phyloP scores from a whole-genome alignment of 1,140 invertebrate species.

The Brachystomella parvula region DNA sequence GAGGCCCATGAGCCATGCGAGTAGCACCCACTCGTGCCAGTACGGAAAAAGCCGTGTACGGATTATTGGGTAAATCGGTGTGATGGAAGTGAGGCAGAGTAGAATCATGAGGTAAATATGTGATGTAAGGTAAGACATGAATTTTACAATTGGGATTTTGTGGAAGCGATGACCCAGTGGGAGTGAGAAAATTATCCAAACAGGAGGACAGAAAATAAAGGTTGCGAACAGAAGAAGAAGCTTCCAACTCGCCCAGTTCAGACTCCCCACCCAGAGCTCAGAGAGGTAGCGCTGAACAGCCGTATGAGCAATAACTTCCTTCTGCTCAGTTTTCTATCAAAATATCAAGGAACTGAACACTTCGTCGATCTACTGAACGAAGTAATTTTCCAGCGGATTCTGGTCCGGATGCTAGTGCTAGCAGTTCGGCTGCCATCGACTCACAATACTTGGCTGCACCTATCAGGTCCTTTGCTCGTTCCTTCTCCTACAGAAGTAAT shows the following conservation, averaged over 20 bases:
- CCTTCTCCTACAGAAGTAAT: slow-evolving; percentile 67
- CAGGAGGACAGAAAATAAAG: slow-evolving; percentile 85
- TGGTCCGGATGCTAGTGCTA: slow-evolving; percentile 84
- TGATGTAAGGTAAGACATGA: slow-evolving; percentile 97
- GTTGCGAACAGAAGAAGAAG: slow-evolving; percentile 82
- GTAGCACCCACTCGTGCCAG: slow-evolving; percentile 92
- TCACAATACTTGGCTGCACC: slow-evolving; percentile 84
- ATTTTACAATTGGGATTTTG: slow-evolving; percentile 94
- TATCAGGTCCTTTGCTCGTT: slow-evolving; percentile 89
- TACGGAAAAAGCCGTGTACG: slow-evolving; percentile 46
- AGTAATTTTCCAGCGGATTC: slow-evolving; percentile 86
- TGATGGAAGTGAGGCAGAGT: slow-evolving; percentile 81
- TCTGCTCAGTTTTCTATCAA: slow-evolving; percentile 98
- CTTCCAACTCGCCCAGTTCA: slow-evolving; percentile 93
- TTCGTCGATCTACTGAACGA: slow-evolving; percentile 80
- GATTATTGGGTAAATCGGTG: slow-evolving; percentile 76
- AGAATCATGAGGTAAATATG: slow-evolving; percentile 95
- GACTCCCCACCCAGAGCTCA: slow-evolving; percentile 90
- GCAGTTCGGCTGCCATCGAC: slow-evolving; percentile 85
- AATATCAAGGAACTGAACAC: slow-evolving; percentile 91
- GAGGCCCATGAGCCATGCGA: slow-evolving; percentile 91
- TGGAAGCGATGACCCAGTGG: slow-evolving; percentile 91
- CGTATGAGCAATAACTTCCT: slow-evolving; percentile 86
- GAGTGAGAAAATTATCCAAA: slow-evolving; percentile 93
- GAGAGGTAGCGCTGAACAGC: slow-evolving; percentile 82